phyloP scores from a whole-genome alignment of 2,113 vertebrate genomes.

The Odocoileus virginianus region DNA sequence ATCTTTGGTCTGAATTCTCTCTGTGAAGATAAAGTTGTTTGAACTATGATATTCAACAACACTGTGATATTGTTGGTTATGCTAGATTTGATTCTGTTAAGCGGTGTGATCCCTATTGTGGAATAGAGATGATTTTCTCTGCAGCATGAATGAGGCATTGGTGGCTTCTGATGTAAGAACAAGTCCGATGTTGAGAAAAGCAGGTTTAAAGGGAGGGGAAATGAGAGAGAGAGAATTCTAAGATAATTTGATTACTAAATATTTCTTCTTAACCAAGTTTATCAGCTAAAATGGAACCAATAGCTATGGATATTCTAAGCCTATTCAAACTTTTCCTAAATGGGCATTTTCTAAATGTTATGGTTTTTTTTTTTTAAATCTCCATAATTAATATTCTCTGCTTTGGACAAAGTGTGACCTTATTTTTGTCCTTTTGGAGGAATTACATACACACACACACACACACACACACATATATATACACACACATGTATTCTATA shows the following conservation, averaged over 20 bases:
- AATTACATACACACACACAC: background rate
- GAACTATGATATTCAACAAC: background rate
- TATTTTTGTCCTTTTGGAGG: constrained; percentile 27
- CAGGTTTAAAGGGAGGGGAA: background rate
- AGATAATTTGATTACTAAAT: background rate
- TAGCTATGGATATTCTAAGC: constrained; percentile 26
- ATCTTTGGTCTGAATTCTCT: background rate
- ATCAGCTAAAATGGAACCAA: background rate
- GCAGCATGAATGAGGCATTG: background rate
- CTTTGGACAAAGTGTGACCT: background rate
- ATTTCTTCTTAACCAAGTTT: constrained; percentile 1
- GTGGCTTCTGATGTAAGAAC: background rate
- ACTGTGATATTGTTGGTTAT: background rate
- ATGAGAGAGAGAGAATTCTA: background rate
- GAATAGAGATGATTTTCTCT: background rate
- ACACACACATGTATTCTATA: background rate
- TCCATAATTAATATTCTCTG: background rate
- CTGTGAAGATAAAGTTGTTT: background rate
- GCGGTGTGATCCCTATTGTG: background rate
- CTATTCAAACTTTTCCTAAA: background rate
- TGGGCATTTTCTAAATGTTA: constrained; percentile 25
- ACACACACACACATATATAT: accelerated
- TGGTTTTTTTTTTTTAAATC: constrained; percentile 22
- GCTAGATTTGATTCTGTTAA: background rate
- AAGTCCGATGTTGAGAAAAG: background rate